A percentile compares a stretch with the other conserved stretches of the same genome.
Conservation (phyloP, 2,888 invertebrate genomes). For the Dynastes hyllus region DNA sequence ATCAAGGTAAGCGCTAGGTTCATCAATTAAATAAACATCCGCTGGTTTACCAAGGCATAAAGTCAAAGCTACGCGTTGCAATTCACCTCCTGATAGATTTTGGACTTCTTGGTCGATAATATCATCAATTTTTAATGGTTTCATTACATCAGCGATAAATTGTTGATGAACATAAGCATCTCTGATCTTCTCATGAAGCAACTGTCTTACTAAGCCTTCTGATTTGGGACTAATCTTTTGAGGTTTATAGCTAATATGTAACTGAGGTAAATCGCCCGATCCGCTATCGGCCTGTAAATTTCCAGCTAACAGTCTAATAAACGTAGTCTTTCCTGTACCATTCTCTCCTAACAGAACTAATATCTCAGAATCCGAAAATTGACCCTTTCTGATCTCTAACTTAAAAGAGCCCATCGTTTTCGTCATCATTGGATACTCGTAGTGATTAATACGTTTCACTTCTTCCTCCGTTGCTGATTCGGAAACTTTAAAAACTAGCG, state of each 20-base stretch:
- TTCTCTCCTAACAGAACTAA: conserved; percentile 97
- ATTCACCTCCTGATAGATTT: conserved; percentile 98
- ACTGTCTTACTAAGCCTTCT: conserved; percentile 91
- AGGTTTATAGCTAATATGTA: conserved; percentile 99
- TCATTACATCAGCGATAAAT: conserved; percentile 99
- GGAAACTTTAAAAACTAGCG: conserved; percentile 97
- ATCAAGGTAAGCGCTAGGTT: conserved; percentile 98
- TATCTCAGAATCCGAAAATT: conserved; percentile 99
- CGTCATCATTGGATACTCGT: conserved; percentile 94
- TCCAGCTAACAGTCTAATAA: conserved; percentile 98
- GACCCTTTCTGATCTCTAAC: conserved; percentile 88
- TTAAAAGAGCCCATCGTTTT: conserved; percentile 88
- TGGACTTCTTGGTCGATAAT: conserved; percentile 99
- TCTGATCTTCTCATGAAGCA: conserved; percentile 96
- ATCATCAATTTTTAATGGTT: conserved; percentile 96
- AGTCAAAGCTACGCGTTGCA: conserved; percentile 97
- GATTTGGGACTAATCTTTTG: conserved; percentile 99
- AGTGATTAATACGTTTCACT: conserved; percentile 96
- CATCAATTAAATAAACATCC: conserved; percentile 98
- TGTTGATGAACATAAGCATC: conserved; percentile 99
- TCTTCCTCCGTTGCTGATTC: conserved; percentile 99
- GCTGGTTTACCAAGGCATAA: conserved; percentile 98
- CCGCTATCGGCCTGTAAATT: conserved; percentile 92
- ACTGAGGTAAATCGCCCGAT: conserved; percentile 84
- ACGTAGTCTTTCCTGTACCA: conserved; percentile 99